A percentile compares a stretch with the other conserved stretches of the same genome.
Conservation (phyloP, 1,140 invertebrate species). For the Neuroterus valhalla region DNA sequence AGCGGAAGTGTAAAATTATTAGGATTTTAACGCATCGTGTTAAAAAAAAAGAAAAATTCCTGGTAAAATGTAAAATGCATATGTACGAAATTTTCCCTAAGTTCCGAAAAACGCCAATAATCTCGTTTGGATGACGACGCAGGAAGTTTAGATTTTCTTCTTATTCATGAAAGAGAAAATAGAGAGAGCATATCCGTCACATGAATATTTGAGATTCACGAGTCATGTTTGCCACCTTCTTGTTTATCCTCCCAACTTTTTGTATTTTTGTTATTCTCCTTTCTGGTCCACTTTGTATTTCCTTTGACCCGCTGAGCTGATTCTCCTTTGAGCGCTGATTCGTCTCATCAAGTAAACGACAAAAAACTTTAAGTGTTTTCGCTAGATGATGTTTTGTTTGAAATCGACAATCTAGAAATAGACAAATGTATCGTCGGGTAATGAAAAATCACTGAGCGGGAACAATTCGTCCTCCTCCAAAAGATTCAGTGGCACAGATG, state of each 20-base stretch:
- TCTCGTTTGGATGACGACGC: too few relatives aligned
- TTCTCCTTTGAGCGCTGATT: neutral
- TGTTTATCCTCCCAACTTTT: neutral
- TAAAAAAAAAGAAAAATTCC: too few relatives aligned
- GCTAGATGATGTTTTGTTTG: neutral
- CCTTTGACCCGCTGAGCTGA: too few relatives aligned
- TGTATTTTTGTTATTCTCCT: neutral
- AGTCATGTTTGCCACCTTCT: neutral
- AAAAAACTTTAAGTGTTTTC: constrained; percentile 6
- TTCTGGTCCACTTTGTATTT: too few relatives aligned
- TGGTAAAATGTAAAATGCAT: too few relatives aligned
- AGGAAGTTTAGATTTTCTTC: too few relatives aligned
- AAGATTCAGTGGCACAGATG: neutral
- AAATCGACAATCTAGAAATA: neutral
- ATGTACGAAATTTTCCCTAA: too few relatives aligned
- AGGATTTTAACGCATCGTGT: too few relatives aligned
- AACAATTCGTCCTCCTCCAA: neutral
- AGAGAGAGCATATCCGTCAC: neutral
- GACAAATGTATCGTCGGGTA: neutral
- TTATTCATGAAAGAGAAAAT: too few relatives aligned
- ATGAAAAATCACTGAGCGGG: neutral
- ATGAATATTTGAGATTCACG: neutral
- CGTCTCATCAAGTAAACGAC: neutral
- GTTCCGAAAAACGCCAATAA: too few relatives aligned
- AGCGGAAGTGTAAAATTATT: too few relatives aligned